A percentile compares a stretch with the other conserved stretches of the same genome.
Conservation (phyloP, 2,888 invertebrate genomes). For the Octodonta nipae region DNA sequence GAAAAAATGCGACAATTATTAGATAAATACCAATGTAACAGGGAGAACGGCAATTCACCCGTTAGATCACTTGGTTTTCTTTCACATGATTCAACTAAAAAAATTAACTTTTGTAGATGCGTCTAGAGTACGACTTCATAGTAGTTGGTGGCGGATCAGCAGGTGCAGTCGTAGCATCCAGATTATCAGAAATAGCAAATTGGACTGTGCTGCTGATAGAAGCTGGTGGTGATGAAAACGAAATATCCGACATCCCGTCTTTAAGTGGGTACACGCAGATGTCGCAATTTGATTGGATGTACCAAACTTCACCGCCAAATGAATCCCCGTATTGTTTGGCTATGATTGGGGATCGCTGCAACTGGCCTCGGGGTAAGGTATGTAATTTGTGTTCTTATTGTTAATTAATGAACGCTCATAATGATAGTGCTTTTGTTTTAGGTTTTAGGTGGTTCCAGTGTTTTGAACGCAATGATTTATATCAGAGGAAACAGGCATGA, state of each 20-base stretch:
- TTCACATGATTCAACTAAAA: constrained; percentile 1
- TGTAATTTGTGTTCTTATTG: constrained; percentile 5
- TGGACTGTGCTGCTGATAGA: constrained; percentile 76
- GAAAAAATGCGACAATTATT: too few species aligned
- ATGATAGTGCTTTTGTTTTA: constrained; percentile 11
- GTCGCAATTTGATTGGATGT: constrained; percentile 84
- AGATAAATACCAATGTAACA: too few species aligned
- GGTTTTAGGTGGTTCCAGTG: constrained; percentile 72
- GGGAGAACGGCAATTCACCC: too few species aligned
- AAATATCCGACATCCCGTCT: constrained; percentile 77
- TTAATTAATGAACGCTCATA: background rate
- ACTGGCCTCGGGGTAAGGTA: constrained; percentile 84
- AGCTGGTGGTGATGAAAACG: constrained; percentile 79
- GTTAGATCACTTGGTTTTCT: too few species aligned
- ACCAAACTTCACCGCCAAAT: constrained; percentile 64
- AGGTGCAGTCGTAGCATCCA: constrained; percentile 75
- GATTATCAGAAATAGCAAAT: constrained; percentile 65
- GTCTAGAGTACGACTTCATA: constrained; percentile 72
- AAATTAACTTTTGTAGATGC: constrained; percentile 42
- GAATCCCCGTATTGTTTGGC: constrained; percentile 73
- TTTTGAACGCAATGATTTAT: constrained; percentile 85
- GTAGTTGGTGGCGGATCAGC: constrained; percentile 81
- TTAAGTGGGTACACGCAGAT: constrained; percentile 73
- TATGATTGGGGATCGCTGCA: constrained; percentile 76
- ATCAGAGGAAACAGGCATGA: constrained; percentile 76